These are phyloP conservation scores for Diadophis punctatus DNA, from an alignment of 2,113 vertebrate species.

Conservation along the genomic window DNA sequence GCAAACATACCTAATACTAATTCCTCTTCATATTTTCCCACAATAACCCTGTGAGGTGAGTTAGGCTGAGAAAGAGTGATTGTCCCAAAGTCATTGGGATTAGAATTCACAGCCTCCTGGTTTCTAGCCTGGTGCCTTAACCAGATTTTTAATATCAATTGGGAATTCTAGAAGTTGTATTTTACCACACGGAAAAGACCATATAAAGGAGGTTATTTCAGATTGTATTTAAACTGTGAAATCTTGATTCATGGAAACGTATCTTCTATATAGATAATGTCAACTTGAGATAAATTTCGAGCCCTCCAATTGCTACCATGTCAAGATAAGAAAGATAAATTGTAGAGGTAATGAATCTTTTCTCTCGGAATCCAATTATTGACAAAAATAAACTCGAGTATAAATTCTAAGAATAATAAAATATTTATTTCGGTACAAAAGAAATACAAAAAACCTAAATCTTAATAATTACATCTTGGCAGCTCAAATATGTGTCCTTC, in stretches of 20 bases:
- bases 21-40: neutral
- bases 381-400: no score
- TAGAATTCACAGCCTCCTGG: neutral
- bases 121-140: neutral
- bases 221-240: neutral
- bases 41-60: neutral
- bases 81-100: neutral
- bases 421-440: no score
- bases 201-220: neutral
- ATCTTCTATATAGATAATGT: no score
- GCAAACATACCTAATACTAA: neutral
- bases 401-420: no score
- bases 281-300: no score
- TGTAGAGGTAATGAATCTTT: no score
- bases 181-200: neutral
- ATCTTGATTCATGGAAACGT: neutral
- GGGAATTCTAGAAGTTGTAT: neutral
- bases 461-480: no score
- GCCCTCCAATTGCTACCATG: no score
- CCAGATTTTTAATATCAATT: neutral
- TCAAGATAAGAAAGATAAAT: no score
- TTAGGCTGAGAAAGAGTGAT: neutral
- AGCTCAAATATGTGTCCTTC: no score
- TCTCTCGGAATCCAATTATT: no score
- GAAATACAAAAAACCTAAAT: no score